Percentiles rank a stretch among this genome's conserved stretches.
Evolutionary conservation across 2,797 vertebrate species (phyloP).

Genomic region (Nothura maculosa): DNA sequence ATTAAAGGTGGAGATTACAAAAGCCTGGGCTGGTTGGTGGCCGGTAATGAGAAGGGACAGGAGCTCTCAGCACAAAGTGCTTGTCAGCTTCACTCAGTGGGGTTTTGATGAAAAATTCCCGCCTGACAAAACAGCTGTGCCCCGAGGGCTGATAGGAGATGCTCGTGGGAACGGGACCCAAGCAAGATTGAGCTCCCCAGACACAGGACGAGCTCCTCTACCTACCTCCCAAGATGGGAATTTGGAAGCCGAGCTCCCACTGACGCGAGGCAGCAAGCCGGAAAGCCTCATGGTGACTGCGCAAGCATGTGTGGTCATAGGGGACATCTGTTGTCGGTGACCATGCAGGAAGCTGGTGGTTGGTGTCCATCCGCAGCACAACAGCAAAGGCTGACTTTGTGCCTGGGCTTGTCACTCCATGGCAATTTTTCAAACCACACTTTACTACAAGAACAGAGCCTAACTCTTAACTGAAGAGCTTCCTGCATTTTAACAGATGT

Average conservation of each 20-base stretch:
- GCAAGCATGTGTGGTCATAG: not conserved
- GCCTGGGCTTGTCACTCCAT: not conserved
- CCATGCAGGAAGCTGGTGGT: not conserved
- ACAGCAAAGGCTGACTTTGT: not conserved
- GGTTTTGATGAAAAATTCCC: not conserved
- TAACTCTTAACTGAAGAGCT: not conserved
- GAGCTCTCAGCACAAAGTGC: not conserved
- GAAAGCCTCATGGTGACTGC: not conserved
- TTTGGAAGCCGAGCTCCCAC: not conserved
- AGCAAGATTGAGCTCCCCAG: not conserved
- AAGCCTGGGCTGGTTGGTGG: not conserved
- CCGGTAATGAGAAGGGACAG: not conserved
- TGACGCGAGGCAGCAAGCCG: not conserved
- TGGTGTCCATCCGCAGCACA: fast-evolving
- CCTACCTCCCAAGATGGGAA: not conserved
- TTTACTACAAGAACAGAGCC: not conserved
- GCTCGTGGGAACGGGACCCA: not conserved
- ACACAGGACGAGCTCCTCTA: not conserved
- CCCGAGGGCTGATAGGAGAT: not conserved
- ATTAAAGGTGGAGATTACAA: not conserved
- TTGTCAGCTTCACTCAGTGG: not conserved
- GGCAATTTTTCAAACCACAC: not conserved
- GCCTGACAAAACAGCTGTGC: not conserved
- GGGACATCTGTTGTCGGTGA: not conserved
- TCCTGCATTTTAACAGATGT: not conserved